Conservation (phyloP, 2,888 invertebrate species). For the Theretra japonica region DNA sequence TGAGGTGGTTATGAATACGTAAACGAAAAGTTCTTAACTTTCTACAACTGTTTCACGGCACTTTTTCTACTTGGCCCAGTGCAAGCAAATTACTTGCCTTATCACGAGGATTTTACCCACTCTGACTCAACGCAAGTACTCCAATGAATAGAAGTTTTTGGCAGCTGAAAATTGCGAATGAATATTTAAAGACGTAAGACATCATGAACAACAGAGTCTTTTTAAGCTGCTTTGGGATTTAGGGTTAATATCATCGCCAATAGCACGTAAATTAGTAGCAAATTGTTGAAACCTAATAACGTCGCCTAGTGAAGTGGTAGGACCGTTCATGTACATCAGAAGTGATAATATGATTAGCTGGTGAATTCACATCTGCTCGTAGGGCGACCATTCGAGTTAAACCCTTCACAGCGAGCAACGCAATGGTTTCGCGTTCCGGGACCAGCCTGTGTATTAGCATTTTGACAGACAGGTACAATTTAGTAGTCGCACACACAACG, state of each 20-base stretch:
- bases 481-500: too few species aligned
- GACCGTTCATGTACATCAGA: too few species aligned
- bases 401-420: too few species aligned
- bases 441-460: too few species aligned
- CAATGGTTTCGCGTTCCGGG: too few species aligned
- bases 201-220: slow-evolving; percentile 42
- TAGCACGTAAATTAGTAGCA: background rate
- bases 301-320: too few species aligned
- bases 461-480: too few species aligned
- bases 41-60: slow-evolving; percentile 22
- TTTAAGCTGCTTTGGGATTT: background rate
- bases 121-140: slow-evolving; percentile 55
- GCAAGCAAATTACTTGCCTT: slow-evolving; percentile 29
- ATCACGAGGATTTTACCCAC: slow-evolving; percentile 38
- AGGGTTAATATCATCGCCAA: background rate
- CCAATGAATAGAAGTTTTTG: slow-evolving; percentile 58
- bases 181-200: slow-evolving; percentile 56
- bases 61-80: slow-evolving; percentile 24
- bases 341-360: too few species aligned
- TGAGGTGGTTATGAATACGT: slow-evolving; percentile 8
- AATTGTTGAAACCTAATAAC: background rate
- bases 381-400: too few species aligned
- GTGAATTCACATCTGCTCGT: too few species aligned
- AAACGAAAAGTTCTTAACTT: slow-evolving; percentile 23
- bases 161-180: slow-evolving; percentile 62